Evolutionary conservation across 1,140 invertebrate genomes (phyloP).

Genomic region (Odontomachus brunneus): DNA sequence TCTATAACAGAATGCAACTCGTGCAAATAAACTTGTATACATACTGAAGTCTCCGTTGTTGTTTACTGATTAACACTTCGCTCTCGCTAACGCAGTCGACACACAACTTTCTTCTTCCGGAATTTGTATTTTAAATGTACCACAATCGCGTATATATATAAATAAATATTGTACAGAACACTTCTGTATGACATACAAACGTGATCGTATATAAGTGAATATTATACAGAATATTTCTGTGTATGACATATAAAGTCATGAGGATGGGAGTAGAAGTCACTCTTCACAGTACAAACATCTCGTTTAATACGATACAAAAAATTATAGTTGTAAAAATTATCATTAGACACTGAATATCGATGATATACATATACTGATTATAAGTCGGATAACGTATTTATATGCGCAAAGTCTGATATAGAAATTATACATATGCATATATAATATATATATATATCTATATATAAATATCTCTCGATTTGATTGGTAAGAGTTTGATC

Average conservation of each 20-base stretch:
- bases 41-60: slow-evolving; percentile 15
- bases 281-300: background rate
- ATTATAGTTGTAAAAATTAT: slow-evolving; percentile 25
- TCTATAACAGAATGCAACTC: slow-evolving; percentile 58
- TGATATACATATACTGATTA: slow-evolving; percentile 1
- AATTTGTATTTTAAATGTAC: too few species aligned
- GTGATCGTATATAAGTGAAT: too few species aligned
- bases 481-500: slow-evolving; percentile 17
- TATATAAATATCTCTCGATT: slow-evolving; percentile 43
- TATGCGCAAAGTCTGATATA: background rate
- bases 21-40: slow-evolving; percentile 67
- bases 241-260: too few species aligned
- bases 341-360: background rate
- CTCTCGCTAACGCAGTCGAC: background rate
- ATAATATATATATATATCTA: background rate
- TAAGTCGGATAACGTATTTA: background rate
- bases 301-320: slow-evolving; percentile 49
- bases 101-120: background rate
- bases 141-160: too few species aligned
- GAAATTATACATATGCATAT: background rate
- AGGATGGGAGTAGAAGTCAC: background rate
- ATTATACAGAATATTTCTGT: slow-evolving; percentile 1
- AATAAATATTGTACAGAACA: background rate
- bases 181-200: background rate
- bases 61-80: background rate